Percentiles rank a stretch among this genome's conserved stretches.
phyloP scores from a whole-genome alignment of 2,888 invertebrate genomes.

The Epinotia demarniana region DNA sequence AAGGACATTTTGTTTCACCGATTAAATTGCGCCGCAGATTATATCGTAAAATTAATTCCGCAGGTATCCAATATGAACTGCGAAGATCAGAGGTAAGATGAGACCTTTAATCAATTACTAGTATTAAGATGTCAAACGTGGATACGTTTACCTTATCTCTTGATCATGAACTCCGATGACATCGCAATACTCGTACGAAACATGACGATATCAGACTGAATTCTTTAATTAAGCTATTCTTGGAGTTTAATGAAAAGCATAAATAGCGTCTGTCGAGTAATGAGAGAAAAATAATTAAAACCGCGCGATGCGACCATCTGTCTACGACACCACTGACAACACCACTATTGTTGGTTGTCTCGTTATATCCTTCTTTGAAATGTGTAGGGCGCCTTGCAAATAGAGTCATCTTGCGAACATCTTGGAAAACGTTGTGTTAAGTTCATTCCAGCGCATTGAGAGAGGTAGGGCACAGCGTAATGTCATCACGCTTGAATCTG shows the following conservation, averaged over 20 bases:
- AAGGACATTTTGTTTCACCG: background rate
- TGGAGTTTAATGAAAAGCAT: constrained; percentile 1
- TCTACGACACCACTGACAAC: background rate
- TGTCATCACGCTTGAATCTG: too few species aligned
- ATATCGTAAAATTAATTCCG: background rate
- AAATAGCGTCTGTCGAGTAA: constrained; percentile 23
- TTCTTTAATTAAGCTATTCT: constrained; percentile 31
- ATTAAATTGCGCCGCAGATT: background rate
- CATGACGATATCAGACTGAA: background rate
- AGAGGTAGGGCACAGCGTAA: too few species aligned
- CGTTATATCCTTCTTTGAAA: constrained; percentile 4
- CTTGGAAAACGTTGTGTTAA: background rate
- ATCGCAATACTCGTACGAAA: background rate
- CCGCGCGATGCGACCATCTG: constrained; percentile 14
- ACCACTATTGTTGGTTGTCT: background rate
- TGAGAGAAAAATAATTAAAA: constrained; percentile 32
- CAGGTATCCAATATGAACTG: background rate
- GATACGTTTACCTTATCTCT: too few species aligned
- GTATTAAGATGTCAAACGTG: too few species aligned
- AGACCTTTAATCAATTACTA: too few species aligned
- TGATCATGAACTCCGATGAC: background rate
- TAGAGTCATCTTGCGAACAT: too few species aligned
- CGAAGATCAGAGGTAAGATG: too few species aligned
- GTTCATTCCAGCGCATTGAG: too few species aligned
- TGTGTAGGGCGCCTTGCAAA: background rate